phyloP scores from a whole-genome alignment of 2,113 vertebrate genomes.

The Excalfactoria chinensis region DNA sequence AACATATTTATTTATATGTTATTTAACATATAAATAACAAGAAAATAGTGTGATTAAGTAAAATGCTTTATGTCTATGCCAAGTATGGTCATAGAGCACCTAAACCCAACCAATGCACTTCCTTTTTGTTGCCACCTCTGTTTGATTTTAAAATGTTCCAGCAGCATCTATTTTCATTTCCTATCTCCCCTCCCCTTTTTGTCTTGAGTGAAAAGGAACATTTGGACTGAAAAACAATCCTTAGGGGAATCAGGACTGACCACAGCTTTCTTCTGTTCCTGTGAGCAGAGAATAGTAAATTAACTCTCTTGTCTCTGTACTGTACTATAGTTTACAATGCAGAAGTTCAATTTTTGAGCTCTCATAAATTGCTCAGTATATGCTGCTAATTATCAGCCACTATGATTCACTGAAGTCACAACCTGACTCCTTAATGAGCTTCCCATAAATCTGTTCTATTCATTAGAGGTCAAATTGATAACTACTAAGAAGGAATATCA shows the following conservation, averaged over 20 bases:
- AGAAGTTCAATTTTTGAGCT: not conserved
- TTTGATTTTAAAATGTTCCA: not conserved
- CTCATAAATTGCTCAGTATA: not conserved
- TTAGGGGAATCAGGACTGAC: not conserved
- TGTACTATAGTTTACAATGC: not conserved
- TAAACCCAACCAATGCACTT: not conserved
- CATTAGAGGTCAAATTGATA: slow-evolving; percentile 63
- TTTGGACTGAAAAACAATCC: not conserved
- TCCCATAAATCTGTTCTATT: slow-evolving; percentile 57
- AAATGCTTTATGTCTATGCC: not conserved
- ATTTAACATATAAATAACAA: not conserved
- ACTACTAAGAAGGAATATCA: slow-evolving; percentile 38
- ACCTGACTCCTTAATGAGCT: slow-evolving; percentile 59
- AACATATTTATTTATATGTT: too few relatives aligned
- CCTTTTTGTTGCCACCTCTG: not conserved
- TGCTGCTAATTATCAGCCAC: slow-evolving; percentile 50
- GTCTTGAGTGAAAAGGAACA: not conserved
- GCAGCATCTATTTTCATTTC: accelerated
- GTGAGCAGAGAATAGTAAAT: not conserved
- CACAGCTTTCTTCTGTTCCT: not conserved
- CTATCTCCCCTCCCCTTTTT: not conserved
- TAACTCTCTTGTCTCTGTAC: not conserved
- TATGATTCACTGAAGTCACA: slow-evolving; percentile 26
- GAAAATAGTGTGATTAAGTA: not conserved
- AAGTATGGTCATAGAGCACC: not conserved